A percentile compares a stretch with the other conserved stretches of the same genome.
phyloP scores from a whole-genome alignment of 2,113 vertebrate species.

The Columba janthina region DNA sequence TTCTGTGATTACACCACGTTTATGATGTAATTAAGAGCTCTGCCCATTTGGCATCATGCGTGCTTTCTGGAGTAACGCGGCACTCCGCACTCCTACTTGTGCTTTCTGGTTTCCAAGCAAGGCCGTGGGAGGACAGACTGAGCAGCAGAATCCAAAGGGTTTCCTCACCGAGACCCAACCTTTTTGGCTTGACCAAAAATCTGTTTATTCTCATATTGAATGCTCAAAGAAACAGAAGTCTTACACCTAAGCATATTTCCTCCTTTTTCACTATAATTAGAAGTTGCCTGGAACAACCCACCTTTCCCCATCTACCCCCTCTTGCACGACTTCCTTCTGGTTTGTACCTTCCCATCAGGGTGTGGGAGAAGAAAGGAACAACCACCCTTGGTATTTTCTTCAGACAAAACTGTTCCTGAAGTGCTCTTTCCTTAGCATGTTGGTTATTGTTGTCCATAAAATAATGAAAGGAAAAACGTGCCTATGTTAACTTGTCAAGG shows the following conservation, averaged over 20 bases:
- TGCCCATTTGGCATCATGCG: constrained; percentile 17
- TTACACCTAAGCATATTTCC: neutral
- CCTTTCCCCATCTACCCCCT: neutral
- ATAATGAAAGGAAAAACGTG: constrained; percentile 60
- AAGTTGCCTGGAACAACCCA: neutral
- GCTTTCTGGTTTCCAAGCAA: neutral
- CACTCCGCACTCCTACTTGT: neutral
- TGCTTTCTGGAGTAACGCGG: neutral
- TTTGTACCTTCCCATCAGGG: neutral
- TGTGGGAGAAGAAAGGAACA: neutral
- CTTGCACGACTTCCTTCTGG: neutral
- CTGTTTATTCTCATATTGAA: neutral
- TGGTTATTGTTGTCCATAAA: constrained; percentile 25
- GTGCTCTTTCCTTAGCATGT: neutral
- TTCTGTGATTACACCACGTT: constrained; percentile 18
- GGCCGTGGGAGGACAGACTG: neutral
- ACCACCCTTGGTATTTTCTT: neutral
- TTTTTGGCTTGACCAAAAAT: neutral
- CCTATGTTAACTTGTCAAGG: constrained; percentile 27
- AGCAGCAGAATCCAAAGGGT: neutral
- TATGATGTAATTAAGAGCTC: constrained; percentile 42
- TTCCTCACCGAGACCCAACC: neutral
- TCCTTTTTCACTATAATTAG: neutral
- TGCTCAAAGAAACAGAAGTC: neutral
- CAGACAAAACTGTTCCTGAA: constrained; percentile 2